Evolutionary conservation across 2,797 vertebrate species (phyloP), one percentile per base, ranked within the genome.

Genomic region (Myiotriccus ornatus): DNA sequence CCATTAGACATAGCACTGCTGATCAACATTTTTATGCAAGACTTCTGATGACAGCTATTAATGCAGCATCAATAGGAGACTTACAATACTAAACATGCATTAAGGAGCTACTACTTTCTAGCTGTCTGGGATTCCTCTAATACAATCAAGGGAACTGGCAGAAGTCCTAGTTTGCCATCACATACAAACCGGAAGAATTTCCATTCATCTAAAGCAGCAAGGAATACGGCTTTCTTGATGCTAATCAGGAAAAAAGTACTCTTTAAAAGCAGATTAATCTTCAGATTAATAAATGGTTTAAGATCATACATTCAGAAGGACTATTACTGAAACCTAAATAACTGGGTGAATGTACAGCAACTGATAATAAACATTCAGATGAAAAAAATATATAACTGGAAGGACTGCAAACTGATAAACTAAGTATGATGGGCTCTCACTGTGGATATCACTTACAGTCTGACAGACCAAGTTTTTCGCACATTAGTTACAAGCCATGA

Each of bases 41-140:
- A 86, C 57, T 69, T 71, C 41, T 88, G 69, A 96, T 93, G 86
- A 94, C 77, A 97, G 70, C 91, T 96, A 89, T 96, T 97, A 97
- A 86, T 94, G 55, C 55, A 43, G 65, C 90, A 87, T 95, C 90
- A 96, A 56, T 84, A 96, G n/a, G 49, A 96, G 88, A 93, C 65
- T 95, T 96, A 90, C 62, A 95, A 89, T 50, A 96, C 63, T 83
- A 93, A 96, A 85, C 64, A 88, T 84, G 55, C 91, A 93, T 96
- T 96, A 95, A 94, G 88, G 64, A 91, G 64, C 59, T 91, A 67
- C 74, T 86, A 41, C 83, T 95, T 95, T 69, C 57, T 90, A 62
- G 21, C 69, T 90, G 49, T 90, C 90, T 96, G 71, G 57, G 93
- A 78, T 89, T 95, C 62, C 73, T 91, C 87, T 94, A 87, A 91